Evolutionary conservation across 1,140 invertebrate genomes (phyloP).

Genomic region (Parasteatoda tepidariorum): DNA sequence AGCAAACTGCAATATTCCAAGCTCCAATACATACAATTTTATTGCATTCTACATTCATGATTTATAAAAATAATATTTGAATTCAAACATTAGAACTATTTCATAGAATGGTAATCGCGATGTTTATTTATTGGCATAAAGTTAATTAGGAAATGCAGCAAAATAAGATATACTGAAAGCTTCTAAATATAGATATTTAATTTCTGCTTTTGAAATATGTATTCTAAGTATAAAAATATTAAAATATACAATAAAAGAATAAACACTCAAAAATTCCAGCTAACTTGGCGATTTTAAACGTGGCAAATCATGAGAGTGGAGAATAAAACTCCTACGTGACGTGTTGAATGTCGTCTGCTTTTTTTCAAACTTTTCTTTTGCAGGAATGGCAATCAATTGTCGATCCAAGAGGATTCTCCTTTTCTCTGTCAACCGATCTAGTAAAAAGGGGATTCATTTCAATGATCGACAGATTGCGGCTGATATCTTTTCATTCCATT

Average conservation of each 20-base stretch:
- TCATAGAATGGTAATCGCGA: too few relatives aligned
- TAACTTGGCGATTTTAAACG: conserved; percentile 51
- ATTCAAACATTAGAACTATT: too few relatives aligned
- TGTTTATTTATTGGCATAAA: too few relatives aligned
- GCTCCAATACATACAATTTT: too few relatives aligned
- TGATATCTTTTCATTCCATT: conserved; percentile 47
- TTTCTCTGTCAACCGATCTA: conserved; percentile 39
- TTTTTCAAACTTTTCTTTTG: conserved; percentile 2
- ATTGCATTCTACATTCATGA: too few relatives aligned
- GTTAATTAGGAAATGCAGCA: too few relatives aligned
- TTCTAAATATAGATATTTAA: too few relatives aligned
- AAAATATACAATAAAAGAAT: background rate
- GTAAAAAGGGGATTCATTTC: conserved; percentile 18
- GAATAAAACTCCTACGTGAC: conserved; percentile 58
- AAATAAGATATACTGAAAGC: too few relatives aligned
- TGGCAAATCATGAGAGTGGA: conserved; percentile 55
- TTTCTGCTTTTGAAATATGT: too few relatives aligned
- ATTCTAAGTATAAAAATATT: too few relatives aligned
- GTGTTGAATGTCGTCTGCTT: conserved; percentile 44
- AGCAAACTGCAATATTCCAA: too few relatives aligned
- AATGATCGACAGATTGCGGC: conserved; percentile 51
- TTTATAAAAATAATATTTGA: too few relatives aligned
- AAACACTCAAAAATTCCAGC: conserved; percentile 17
- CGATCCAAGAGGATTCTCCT: conserved; percentile 43
- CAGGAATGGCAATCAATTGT: conserved; percentile 45